phyloP scores from a whole-genome alignment of 2,113 vertebrate genomes.

The Halcyon senegalensis region DNA sequence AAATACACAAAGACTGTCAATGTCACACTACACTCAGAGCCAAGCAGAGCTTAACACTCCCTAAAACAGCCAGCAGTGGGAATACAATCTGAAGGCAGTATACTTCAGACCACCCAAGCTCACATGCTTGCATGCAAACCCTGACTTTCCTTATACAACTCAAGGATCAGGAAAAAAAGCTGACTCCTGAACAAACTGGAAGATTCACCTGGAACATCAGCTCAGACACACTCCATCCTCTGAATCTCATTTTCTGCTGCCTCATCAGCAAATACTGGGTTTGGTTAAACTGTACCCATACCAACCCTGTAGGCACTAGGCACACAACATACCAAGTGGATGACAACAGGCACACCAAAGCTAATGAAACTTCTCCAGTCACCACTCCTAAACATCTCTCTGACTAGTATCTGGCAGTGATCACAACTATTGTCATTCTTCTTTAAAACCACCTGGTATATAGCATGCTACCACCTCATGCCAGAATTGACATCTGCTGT shows the following conservation, averaged over 20 bases:
- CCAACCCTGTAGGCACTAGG: neutral
- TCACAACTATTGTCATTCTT: neutral
- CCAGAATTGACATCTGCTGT: neutral
- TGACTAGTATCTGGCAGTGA: neutral
- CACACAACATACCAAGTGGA: neutral
- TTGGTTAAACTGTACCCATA: neutral
- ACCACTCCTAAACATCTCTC: neutral
- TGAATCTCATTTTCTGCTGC: neutral
- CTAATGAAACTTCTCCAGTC: neutral
- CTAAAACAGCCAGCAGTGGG: neutral
- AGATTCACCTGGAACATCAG: neutral
- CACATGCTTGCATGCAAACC: neutral
- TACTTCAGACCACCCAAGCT: neutral
- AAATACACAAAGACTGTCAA: neutral
- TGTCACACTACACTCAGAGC: neutral
- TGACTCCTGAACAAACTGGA: neutral
- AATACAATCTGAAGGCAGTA: neutral
- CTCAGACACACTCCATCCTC: neutral
- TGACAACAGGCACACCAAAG: neutral
- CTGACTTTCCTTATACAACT: neutral
- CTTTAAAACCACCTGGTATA: neutral
- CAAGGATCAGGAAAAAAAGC: neutral
- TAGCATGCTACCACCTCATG: neutral
- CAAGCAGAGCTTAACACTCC: neutral
- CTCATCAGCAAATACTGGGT: neutral